Evolutionary conservation across 2,888 invertebrate genomes (phyloP).

Genomic region (Tiliacea citrago): DNA sequence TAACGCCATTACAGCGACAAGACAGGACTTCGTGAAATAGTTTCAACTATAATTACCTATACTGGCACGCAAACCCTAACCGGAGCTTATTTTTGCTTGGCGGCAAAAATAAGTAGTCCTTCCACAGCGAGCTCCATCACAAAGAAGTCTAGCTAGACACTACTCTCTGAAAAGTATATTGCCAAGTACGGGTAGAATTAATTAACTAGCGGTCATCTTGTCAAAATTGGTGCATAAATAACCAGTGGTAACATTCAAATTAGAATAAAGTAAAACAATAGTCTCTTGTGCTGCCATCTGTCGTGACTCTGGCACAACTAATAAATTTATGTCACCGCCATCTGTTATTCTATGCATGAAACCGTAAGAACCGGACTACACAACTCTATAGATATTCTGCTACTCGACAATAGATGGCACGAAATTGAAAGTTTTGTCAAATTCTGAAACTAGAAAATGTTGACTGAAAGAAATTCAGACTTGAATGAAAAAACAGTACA

Average conservation of each 20-base stretch:
- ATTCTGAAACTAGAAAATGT: neutral
- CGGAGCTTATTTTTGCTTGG: too few species aligned
- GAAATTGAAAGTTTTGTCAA: neutral
- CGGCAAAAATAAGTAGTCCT: too few species aligned
- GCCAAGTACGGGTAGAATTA: too few species aligned
- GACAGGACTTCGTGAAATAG: too few species aligned
- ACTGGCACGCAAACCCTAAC: too few species aligned
- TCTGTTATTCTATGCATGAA: neutral
- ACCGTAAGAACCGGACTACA: fast-evolving
- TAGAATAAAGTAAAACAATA: too few species aligned
- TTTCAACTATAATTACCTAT: too few species aligned
- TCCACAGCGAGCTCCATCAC: too few species aligned
- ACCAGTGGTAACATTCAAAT: neutral
- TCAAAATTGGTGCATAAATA: neutral
- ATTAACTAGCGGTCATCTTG: neutral
- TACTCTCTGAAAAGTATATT: neutral
- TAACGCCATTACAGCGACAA: too few species aligned
- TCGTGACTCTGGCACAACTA: neutral
- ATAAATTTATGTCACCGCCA: slow-evolving; percentile 5
- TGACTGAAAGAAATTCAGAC: too few species aligned
- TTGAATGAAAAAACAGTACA: neutral
- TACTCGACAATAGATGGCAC: slow-evolving; percentile 13
- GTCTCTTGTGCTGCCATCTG: slow-evolving; percentile 5
- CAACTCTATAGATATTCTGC: neutral
- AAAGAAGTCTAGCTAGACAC: too few species aligned